Base-by-base conservation (phyloP, 2,888 invertebrate genomes). In the Spisula solida region DNA sequence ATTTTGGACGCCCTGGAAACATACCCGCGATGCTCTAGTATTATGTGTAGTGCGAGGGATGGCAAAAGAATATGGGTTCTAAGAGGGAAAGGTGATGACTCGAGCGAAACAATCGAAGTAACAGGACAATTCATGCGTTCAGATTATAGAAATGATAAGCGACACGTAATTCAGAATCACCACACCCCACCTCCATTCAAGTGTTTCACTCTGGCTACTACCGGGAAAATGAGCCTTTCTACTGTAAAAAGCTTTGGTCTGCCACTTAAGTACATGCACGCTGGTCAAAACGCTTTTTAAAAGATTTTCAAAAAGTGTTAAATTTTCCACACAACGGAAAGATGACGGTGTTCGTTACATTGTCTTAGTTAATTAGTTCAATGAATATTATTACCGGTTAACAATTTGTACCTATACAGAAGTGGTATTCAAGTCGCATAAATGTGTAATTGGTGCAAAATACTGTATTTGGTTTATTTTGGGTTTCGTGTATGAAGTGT, bases 171-270 rank as follows among this genome's bases (percentile, higher is more conserved):
- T 70, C 85, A 88, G 16, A 80, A 41, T 70, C n/a, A 82, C 29
- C 86, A 89, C 60, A 60, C 89, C 8, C 89, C 89, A 55, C 89
- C 89, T 2, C 89, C 89, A 8, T 83, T 86, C 47, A 79, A 56
- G 60, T 29, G 31, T 41, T 89, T 89, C 55, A 83, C 84, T 0
- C 4, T 89, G 70, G 89, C 60, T 14, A 60, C 51, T 29, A 55
- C 78, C n/a, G 87, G 79, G 4, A 79, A 48, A 60, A 60, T 87
- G 5, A 51, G 80, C 8, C 75, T 51, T 8, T 55, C 60, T 18
- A 18, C 66, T 20, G 48, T 81, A 12, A 81, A n/a, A 66, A 75
- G 41, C 6, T 55, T 81, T 31, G 18, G 41, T 47, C 29, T 51
- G 29, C 70, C 86, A 1, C 60, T 70, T 18, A 81, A 29, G 51